These are phyloP conservation scores for Drosophila aff. DNA, from an alignment of 1,140 invertebrate genomes.

Conservation along the genomic window DNA sequence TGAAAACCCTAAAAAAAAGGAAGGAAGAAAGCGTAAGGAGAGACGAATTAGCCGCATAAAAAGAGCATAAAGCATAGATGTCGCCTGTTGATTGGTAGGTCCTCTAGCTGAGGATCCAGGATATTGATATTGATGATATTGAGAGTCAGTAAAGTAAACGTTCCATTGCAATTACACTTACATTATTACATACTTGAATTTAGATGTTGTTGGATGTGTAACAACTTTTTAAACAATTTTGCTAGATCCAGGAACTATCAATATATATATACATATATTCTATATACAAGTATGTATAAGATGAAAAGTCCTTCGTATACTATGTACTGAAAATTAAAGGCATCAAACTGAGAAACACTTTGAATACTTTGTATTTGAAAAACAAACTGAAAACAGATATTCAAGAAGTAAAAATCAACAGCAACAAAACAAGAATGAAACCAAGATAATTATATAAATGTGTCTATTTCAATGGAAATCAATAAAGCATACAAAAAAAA, in stretches of 20 bases:
- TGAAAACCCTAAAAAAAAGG: conserved; percentile 24
- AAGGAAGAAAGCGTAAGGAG: conserved; percentile 13
- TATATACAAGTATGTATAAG: conserved; percentile 65
- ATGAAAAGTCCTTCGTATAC: conserved; percentile 80
- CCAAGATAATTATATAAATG: too few relatives aligned
- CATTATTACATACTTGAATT: conserved; percentile 69
- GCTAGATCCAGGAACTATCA: conserved; percentile 66
- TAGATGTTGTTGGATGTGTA: conserved; percentile 72
- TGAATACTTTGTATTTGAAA: conserved; percentile 81
- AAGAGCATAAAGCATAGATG: conserved; percentile 58
- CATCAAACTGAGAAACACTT: conserved; percentile 66
- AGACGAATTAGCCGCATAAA: conserved; percentile 54
- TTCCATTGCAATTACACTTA: conserved; percentile 76
- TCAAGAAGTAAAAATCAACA: conserved; percentile 44
- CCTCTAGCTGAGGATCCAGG: conserved; percentile 33
- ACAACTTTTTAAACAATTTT: conserved; percentile 66
- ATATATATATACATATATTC: conserved; percentile 50
- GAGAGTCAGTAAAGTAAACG: conserved; percentile 62
- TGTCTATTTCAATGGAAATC: conserved; percentile 79
- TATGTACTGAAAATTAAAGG: conserved; percentile 81
- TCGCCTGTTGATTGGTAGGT: conserved; percentile 53
- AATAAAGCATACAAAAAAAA: conserved; percentile 71
- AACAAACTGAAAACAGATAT: conserved; percentile 35
- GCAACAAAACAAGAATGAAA: conserved; percentile 39
- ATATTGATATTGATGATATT: conserved; percentile 43